A percentile compares a stretch with the other conserved stretches of the same genome.
These are phyloP conservation scores for Micromussa lordhowensis DNA, from an alignment of 92 coral and sea anemone species.

Conservation along the genomic window DNA sequence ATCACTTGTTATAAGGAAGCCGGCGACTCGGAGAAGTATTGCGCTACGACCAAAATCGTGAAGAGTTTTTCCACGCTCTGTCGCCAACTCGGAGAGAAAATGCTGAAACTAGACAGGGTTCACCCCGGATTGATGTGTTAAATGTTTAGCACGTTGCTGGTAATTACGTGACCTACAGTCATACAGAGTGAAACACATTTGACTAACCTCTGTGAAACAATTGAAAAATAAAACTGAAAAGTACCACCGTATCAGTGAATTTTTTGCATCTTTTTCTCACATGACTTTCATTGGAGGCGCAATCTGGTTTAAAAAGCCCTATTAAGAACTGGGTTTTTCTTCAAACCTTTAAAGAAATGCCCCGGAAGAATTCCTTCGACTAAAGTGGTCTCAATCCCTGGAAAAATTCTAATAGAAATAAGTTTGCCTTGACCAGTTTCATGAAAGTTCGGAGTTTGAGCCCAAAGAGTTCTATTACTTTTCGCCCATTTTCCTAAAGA, in stretches of 20 bases:
- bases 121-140: constrained; percentile 82
- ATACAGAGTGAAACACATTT: not conserved
- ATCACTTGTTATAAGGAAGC: constrained; percentile 65
- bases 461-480: too few relatives aligned
- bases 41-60: constrained; percentile 34
- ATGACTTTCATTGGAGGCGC: not conserved
- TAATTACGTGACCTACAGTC: not conserved
- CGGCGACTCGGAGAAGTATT: constrained; percentile 17
- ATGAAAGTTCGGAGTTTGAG: too few relatives aligned
- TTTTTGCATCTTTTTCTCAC: not conserved
- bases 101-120: constrained; percentile 56
- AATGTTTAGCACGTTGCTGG: not conserved
- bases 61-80: constrained; percentile 69
- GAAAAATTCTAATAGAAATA: too few relatives aligned
- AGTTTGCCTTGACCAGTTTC: too few relatives aligned
- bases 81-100: constrained; percentile 69
- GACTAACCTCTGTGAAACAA: not conserved
- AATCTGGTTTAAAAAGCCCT: not conserved
- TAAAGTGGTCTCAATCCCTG: too few relatives aligned
- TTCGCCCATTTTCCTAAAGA: too few relatives aligned
- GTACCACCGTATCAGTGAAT: not conserved
- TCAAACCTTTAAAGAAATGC: too few relatives aligned
- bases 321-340: too few relatives aligned
- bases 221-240: not conserved
- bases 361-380: too few relatives aligned